Evolutionary conservation across 1,140 invertebrate genomes (phyloP).

Genomic region (Caenorhabditis latens): DNA sequence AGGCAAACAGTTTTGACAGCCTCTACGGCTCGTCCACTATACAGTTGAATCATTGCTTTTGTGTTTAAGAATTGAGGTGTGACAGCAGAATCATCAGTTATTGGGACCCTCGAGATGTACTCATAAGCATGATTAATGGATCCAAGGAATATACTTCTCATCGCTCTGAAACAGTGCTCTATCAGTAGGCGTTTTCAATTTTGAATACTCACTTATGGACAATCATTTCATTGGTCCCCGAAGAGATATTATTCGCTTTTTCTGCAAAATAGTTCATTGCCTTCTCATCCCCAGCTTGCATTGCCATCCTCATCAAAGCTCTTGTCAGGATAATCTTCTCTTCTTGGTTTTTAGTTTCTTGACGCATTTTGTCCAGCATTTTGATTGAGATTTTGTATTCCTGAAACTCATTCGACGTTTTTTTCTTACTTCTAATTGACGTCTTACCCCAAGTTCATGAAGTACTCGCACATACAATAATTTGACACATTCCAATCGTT

Average conservation of each 20-base stretch:
- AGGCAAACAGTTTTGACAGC: slow-evolving; percentile 1
- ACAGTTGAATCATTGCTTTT: slow-evolving; percentile 20
- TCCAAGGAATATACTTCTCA: slow-evolving; percentile 51
- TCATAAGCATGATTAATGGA: slow-evolving; percentile 25
- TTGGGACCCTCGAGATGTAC: slow-evolving; percentile 2
- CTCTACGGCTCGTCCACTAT: slow-evolving; percentile 33
- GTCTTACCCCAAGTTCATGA: slow-evolving; percentile 57
- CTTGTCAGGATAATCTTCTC: slow-evolving; percentile 1
- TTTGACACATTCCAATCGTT: slow-evolving; percentile 65
- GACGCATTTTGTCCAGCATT: slow-evolving; percentile 27
- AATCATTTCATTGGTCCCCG: not conserved
- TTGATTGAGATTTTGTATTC: slow-evolving; percentile 61
- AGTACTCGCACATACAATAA: slow-evolving; percentile 61
- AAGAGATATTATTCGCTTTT: not conserved
- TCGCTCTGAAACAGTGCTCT: slow-evolving; percentile 11
- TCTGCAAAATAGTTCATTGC: slow-evolving; percentile 13
- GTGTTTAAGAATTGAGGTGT: slow-evolving; percentile 20
- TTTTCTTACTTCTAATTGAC: not conserved
- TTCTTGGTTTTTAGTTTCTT: slow-evolving; percentile 6
- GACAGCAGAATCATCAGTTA: not conserved
- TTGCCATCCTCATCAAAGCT: slow-evolving; percentile 58
- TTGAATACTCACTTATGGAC: slow-evolving; percentile 45
- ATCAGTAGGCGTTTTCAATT: not conserved
- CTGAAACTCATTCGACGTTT: slow-evolving; percentile 6
- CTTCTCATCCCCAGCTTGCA: slow-evolving; percentile 55